Base-by-base conservation (phyloP, 2,888 invertebrate genomes). In the Macrosiphum euphorbiae region DNA sequence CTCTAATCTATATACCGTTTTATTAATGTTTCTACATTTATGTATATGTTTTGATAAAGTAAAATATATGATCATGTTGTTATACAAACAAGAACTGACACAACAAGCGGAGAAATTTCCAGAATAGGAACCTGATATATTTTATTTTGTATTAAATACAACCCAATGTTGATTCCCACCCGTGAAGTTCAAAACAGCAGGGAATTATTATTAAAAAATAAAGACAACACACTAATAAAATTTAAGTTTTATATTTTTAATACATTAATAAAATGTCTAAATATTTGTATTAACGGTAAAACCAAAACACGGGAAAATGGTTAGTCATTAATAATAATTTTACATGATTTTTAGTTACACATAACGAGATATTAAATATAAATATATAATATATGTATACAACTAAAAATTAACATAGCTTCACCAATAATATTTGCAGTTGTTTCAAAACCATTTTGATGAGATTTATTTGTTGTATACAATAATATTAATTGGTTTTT, bases 111-210 rank as follows among this genome's bases (percentile, higher is more conserved):
- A 67, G 3, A 90, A n/a, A 67, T 50, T 67, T 50, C 3, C 35
- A 28, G 44, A 90, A 90, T 78, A 20, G 78, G 26, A 78, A 35
- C 78, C 20, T 78, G 78, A 78, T 35, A 67, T 35, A 35, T 88
- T 88, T 50, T n/a, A 3, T 41, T 35, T 13, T 24, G 26, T 67
- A 52, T 0, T n/a, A 44, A 85, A 85, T 55, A 55, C 58, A 55
- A 47, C 44, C 86, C 44, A 58, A 58, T 41, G 41, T 55, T 20
- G 55, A 85, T 85, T 85, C 84, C 84, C 85, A 58, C 85, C 67
- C 85, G 58, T 85, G 85, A 85, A 35, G 85, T 55, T 84, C 1
- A 44, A 44, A 85, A 91, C 85, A 85, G 91, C 55, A 10, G 91
- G 85, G 13, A 86, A 91, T 44, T 41, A 41, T 67, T 47, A 90